These are phyloP conservation scores for Papilio gigon DNA, from an alignment of 2,888 invertebrate genomes.

Conservation along the genomic window DNA sequence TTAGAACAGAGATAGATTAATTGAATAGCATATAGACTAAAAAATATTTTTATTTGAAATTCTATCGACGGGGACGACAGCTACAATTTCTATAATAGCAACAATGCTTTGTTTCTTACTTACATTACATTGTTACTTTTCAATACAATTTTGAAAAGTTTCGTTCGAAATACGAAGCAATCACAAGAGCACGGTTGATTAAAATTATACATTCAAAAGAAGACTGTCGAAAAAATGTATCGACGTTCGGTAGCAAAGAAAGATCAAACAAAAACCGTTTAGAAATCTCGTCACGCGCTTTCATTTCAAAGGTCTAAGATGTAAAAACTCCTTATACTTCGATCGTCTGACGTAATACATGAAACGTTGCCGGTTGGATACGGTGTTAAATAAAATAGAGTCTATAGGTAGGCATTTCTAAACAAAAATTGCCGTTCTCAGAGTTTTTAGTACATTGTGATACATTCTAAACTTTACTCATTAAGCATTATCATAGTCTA, in stretches of 20 bases:
- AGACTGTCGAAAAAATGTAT: conserved; percentile 2
- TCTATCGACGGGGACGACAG: too few species aligned
- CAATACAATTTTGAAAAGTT: not conserved
- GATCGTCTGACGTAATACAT: not conserved
- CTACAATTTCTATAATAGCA: too few species aligned
- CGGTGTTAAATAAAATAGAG: not conserved
- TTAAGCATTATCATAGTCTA: too few species aligned
- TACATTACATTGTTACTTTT: not conserved
- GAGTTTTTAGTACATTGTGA: too few species aligned
- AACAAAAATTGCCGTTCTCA: not conserved
- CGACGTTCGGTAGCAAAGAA: not conserved
- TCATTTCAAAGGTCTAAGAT: conserved; percentile 1
- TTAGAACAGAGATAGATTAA: too few species aligned
- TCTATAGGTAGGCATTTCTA: not conserved
- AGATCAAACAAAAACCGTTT: conserved; percentile 27
- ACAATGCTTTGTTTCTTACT: too few species aligned
- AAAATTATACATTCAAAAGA: conserved; percentile 25
- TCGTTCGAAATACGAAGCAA: not conserved
- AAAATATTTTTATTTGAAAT: too few species aligned
- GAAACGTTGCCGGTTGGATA: not conserved
- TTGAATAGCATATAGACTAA: too few species aligned
- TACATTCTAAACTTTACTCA: too few species aligned
- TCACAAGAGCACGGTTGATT: conserved; percentile 16
- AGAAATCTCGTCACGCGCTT: conserved; percentile 6
- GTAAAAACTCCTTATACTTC: not conserved